Percentiles rank a stretch among this genome's conserved stretches.
Conservation (phyloP, 2,888 invertebrate genomes). For the Microchrysa polita region DNA sequence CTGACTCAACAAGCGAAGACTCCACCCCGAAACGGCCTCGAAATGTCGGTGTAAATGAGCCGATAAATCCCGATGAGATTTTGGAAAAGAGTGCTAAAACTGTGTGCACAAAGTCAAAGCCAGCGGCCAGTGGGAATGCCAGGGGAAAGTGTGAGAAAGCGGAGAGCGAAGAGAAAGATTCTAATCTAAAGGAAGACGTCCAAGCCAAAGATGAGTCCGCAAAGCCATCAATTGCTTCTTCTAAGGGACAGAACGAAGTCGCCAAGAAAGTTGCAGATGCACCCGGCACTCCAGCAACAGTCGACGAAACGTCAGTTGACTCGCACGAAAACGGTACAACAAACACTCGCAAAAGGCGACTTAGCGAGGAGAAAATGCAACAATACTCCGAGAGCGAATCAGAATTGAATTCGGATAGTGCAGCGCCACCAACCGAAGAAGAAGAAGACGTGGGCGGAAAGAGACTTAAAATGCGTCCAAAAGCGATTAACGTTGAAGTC, state of each 20-base stretch:
- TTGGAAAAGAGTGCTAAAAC: no score
- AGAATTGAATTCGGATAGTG: conserved; percentile 65
- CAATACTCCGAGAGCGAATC: conserved; percentile 60
- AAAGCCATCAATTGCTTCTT: not conserved
- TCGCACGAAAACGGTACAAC: not conserved
- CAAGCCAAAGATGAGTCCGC: conserved; percentile 23
- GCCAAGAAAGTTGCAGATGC: not conserved
- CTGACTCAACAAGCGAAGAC: no score
- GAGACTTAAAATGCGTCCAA: conserved; percentile 61
- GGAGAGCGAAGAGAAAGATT: conserved; percentile 4
- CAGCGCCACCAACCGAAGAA: conserved; percentile 62
- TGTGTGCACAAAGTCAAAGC: no score
- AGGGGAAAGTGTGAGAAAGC: conserved; percentile 2
- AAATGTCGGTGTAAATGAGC: no score
- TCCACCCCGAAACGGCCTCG: no score
- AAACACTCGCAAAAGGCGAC: conserved; percentile 57
- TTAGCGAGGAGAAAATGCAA: conserved; percentile 56
- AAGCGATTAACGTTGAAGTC: conserved; percentile 57
- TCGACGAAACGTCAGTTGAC: not conserved
- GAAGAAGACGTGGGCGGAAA: conserved; percentile 62
- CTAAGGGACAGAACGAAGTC: not conserved
- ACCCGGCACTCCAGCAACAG: not conserved
- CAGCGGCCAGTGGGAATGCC: no score
- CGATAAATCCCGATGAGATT: no score
- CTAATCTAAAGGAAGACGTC: not conserved